phyloP scores from a whole-genome alignment of 2,797 vertebrate genomes.

The Smutsia gigantea region DNA sequence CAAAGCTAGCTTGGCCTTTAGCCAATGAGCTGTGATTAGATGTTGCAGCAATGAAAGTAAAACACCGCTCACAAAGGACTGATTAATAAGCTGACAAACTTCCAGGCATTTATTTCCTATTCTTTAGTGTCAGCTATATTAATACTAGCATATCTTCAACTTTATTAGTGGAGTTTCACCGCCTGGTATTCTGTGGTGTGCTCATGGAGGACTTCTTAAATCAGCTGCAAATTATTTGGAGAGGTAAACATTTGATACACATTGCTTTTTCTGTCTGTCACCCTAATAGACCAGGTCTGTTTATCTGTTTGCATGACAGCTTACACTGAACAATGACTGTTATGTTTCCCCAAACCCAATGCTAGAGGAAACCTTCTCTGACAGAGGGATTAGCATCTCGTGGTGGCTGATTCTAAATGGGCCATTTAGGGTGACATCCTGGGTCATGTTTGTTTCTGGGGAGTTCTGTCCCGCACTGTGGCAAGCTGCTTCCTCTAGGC shows the following conservation, averaged over 20 bases:
- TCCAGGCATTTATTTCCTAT: conserved; percentile 77
- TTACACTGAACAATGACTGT: neutral
- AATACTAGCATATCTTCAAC: conserved; percentile 79
- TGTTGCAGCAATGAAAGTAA: conserved; percentile 80
- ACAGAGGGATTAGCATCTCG: no score
- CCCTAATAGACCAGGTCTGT: neutral
- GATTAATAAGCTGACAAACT: conserved; percentile 86
- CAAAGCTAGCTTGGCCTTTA: conserved; percentile 87
- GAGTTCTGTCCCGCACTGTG: neutral
- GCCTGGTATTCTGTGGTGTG: conserved; percentile 28
- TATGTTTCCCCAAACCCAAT: neutral
- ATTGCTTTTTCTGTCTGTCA: neutral
- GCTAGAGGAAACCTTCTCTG: neutral
- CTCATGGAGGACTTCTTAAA: conserved; percentile 33
- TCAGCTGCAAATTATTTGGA: conserved; percentile 45
- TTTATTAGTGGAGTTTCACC: conserved; percentile 74
- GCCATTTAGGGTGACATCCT: neutral
- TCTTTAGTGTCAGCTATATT: conserved; percentile 74
- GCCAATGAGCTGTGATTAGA: conserved; percentile 88
- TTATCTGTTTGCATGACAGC: neutral
- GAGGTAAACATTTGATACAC: neutral
- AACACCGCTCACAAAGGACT: conserved; percentile 80
- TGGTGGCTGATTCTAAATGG: neutral
- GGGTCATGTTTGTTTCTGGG: neutral
- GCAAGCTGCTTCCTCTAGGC: no score